These are phyloP conservation scores for Catharus minimus DNA, from an alignment of 2,113 vertebrate species.

Conservation along the genomic window DNA sequence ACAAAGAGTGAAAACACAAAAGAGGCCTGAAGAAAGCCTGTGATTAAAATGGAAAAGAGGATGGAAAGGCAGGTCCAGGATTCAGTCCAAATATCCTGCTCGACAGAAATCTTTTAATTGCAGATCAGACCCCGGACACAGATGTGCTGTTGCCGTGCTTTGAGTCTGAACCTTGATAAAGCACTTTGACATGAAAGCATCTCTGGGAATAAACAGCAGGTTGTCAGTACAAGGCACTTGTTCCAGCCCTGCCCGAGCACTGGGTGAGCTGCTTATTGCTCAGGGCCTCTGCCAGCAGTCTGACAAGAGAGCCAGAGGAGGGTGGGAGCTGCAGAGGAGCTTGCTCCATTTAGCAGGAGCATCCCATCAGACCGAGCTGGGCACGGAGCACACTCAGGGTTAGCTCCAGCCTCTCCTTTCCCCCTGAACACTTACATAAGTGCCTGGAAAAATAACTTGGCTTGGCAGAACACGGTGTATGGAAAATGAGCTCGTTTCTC, in stretches of 20 bases:
- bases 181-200: not conserved
- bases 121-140: not conserved
- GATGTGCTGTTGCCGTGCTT: not conserved
- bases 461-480: slow-evolving; percentile 34
- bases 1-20: not conserved
- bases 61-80: not conserved
- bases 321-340: not conserved
- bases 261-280: not conserved
- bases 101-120: not conserved
- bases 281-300: not conserved
- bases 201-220: not conserved
- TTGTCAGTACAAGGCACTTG: not conserved
- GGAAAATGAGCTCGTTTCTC: slow-evolving; percentile 22
- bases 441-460: not conserved
- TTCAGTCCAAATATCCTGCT: not conserved
- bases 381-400: not conserved
- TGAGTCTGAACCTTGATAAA: not conserved
- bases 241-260: not conserved
- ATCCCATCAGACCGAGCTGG: not conserved
- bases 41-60: not conserved
- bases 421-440: not conserved
- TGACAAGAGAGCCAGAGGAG: not conserved
- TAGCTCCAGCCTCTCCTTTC: not conserved
- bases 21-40: not conserved
- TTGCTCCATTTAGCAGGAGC: slow-evolving; percentile 24